phyloP scores from a whole-genome alignment of 2,797 vertebrate genomes.

The Cottoperca gobio region DNA sequence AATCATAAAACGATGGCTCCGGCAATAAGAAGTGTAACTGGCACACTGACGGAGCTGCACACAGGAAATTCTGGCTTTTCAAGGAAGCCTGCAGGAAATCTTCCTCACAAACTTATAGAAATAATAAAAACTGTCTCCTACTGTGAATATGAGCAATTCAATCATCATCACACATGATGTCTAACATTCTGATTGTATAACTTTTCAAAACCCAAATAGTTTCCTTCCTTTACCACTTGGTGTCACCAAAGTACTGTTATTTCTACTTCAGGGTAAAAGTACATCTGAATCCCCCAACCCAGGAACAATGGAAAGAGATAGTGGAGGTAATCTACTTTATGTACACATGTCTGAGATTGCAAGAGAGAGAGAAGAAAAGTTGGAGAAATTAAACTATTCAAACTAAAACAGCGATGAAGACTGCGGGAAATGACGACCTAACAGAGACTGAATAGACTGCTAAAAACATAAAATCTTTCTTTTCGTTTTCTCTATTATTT shows the following conservation, averaged over 20 bases:
- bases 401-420: too few relatives aligned
- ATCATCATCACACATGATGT: neutral
- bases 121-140: neutral
- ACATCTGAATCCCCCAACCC: neutral
- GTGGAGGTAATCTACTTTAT: too few relatives aligned
- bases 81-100: neutral
- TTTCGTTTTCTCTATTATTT: too few relatives aligned
- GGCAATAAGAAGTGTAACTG: neutral
- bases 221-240: conserved; percentile 28
- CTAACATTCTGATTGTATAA: neutral
- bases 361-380: too few relatives aligned
- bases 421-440: too few relatives aligned
- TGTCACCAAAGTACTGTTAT: conserved; percentile 16
- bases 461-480: too few relatives aligned
- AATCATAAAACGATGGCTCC: neutral
- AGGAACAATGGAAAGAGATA: too few relatives aligned
- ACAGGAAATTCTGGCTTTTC: too few relatives aligned
- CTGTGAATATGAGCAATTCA: neutral
- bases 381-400: too few relatives aligned
- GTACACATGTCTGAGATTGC: too few relatives aligned
- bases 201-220: neutral
- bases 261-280: fast-evolving
- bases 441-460: too few relatives aligned
- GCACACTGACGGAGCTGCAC: too few relatives aligned
- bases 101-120: neutral